Evolutionary conservation across 2,888 invertebrate genomes (phyloP), one percentile per base, ranked within the genome.

Genomic region (Erebia epiphron): DNA sequence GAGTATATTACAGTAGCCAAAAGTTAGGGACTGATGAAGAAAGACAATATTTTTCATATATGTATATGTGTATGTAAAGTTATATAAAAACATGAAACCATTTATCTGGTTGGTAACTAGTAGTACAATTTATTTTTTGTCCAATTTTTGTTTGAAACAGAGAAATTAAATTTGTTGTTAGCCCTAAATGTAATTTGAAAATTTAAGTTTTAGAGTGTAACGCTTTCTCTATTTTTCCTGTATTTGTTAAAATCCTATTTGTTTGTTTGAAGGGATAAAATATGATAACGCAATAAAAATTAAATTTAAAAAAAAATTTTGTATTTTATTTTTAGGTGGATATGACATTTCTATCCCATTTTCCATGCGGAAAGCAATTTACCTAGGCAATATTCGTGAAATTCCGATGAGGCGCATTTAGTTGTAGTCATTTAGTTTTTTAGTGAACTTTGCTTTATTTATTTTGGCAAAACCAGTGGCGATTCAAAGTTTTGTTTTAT

Each of bases 251-350:
- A 82, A 77, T 77, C 77, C 77, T 76, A 74, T 79, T 80, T 79
- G 79, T 83, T 83, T 85, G 83, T 77, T 77, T 85, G 84, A 87
- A 85, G 83, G 86, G 84, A 86, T 79, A 81, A 82, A 83, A 83
- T 79, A 79, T 80, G 76, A 86, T 85, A 86, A 87, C 81, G 83
- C 83, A 91, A 89, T 90, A 89, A 89, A 85, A 77, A 82, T 79
- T 79, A 80, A 81, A 72, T 75, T 69, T 70, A 73, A 75, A 71
- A 60, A 14, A 61, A 56, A 35, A 16, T 46, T 66, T 63, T 56
- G 65, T 56, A 21, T 66, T 43, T 56, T 66, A 43, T 57, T 66
- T 35, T 35, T 35, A 35, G 35, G 35, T 7, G 7, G 7, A 35
- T 35, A 35, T 35, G 35, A 7, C 35, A 35, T 35, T 35, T 35